Base-by-base conservation (phyloP, 92 coral and sea anemone genomes). In the Actinostola sp. region DNA sequence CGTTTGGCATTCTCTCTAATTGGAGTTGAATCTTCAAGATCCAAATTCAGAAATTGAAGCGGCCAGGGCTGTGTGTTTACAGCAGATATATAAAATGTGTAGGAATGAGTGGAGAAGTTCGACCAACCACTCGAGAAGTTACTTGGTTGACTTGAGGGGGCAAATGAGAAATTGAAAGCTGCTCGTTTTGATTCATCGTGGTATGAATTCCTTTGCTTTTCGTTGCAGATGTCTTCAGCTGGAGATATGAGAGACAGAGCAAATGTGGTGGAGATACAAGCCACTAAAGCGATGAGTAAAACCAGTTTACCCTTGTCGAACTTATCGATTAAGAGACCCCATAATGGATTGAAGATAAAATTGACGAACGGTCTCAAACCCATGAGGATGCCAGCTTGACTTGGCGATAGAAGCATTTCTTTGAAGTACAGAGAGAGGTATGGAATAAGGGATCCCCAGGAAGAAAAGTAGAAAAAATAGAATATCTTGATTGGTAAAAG, bases 301-400 rank as follows among this genome's bases (percentile, higher is more conserved):
- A 82, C 77, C n/a, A 61, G 65, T 52, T 82, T 66, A 8, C 82
- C 82, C 44, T 49, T 82, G 25, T 67, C 67, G 51, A 69, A 66
- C 31, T 64, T 71, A 49, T 82, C 87, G 25, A 68, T 82, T 23
- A 82, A 58, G 41, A 78, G 62, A 7, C 87, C 87, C 82, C 77
- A 82, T 3, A 82, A 35, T 23, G 87, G 87, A 30, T 67, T 73
- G 49, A 72, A 75, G 28, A 82, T 29, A 42, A 82, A 82, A 23
- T 82, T 78, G 21, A 75, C 82, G 42, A 82, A 75, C 42, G 87
- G 87, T 20, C 80, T 34, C 56, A 82, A 56, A 14, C 87, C 82
- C 88, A 82, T 82, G 3, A 82, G 65, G 24, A 82, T 61, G 38
- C 88, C 88, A 11, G 69, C 88, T 66, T 82, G 78, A 49, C 83